phyloP scores from a whole-genome alignment of 2,113 vertebrate species.

The Notarius quadriscutis region DNA sequence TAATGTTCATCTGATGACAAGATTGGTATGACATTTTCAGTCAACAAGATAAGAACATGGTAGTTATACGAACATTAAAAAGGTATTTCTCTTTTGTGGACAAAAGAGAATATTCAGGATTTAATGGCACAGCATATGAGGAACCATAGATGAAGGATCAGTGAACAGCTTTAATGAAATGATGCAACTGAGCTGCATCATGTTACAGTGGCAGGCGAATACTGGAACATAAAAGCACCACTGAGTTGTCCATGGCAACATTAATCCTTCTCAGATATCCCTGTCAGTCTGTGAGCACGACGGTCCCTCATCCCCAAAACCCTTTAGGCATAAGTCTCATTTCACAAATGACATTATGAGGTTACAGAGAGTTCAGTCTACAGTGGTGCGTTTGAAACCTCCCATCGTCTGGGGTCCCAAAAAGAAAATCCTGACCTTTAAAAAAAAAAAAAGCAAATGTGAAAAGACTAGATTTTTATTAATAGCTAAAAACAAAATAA shows the following conservation, averaged over 20 bases:
- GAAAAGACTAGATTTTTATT: background rate
- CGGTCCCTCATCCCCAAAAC: slow-evolving; percentile 58
- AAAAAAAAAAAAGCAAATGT: background rate
- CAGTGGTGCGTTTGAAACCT: background rate
- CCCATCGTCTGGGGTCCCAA: slow-evolving; percentile 1
- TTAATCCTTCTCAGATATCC: slow-evolving; percentile 58
- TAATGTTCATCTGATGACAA: background rate
- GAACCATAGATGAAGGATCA: background rate
- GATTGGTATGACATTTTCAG: background rate
- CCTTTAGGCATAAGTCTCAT: slow-evolving; percentile 63
- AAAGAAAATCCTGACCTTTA: background rate
- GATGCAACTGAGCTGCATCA: background rate
- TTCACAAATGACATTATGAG: slow-evolving; percentile 67
- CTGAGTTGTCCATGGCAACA: slow-evolving; percentile 48
- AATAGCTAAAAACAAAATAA: background rate
- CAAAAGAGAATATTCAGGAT: no score
- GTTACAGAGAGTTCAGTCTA: slow-evolving; percentile 70
- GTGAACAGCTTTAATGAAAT: background rate
- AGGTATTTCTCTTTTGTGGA: background rate
- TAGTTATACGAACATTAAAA: background rate
- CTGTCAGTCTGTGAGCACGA: slow-evolving; percentile 52
- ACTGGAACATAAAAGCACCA: background rate
- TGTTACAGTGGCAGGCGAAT: background rate
- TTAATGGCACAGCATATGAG: no score
- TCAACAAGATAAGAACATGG: background rate